Evolutionary conservation across 92 coral and sea anemone species (phyloP).

Genomic region (Phymanthus crucifer): DNA sequence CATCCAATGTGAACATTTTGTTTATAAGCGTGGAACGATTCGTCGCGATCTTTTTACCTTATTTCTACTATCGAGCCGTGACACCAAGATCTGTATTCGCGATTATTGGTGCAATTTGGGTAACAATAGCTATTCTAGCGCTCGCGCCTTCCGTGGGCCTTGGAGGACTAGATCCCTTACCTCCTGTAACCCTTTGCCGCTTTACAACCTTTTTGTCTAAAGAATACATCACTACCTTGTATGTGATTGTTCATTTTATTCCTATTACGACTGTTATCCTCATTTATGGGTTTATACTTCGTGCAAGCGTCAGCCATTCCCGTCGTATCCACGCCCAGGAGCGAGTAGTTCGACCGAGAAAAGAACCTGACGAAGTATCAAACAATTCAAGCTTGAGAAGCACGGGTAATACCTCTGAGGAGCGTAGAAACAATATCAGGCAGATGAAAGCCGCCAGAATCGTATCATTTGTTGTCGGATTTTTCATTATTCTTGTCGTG

Average conservation of each 20-base stretch:
- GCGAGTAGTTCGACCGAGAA: not conserved
- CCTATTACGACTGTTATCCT: constrained; percentile 54
- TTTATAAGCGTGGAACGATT: constrained; percentile 75
- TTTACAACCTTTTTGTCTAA: constrained; percentile 48
- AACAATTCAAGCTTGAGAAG: constrained; percentile 11
- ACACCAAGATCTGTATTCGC: constrained; percentile 37
- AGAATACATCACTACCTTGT: constrained; percentile 39
- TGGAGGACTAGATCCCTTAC: constrained; percentile 38
- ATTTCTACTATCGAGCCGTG: constrained; percentile 53
- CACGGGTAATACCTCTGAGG: not conserved
- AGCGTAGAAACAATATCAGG: constrained; percentile 31
- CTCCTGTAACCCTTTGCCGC: constrained; percentile 34
- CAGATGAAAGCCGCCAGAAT: constrained; percentile 56
- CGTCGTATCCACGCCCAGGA: constrained; percentile 52
- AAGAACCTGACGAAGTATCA: not conserved
- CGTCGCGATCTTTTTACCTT: constrained; percentile 66
- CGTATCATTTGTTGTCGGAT: constrained; percentile 52
- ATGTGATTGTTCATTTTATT: constrained; percentile 41
- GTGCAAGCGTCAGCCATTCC: constrained; percentile 49
- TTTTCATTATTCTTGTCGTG: constrained; percentile 55
- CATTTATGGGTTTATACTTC: constrained; percentile 57
- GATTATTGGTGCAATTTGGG: constrained; percentile 41
- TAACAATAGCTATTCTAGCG: constrained; percentile 41
- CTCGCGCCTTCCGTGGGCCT: constrained; percentile 55
- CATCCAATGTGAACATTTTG: constrained; percentile 63